phyloP scores from a whole-genome alignment of 2,113 vertebrate genomes.

The Ciconia maguari region DNA sequence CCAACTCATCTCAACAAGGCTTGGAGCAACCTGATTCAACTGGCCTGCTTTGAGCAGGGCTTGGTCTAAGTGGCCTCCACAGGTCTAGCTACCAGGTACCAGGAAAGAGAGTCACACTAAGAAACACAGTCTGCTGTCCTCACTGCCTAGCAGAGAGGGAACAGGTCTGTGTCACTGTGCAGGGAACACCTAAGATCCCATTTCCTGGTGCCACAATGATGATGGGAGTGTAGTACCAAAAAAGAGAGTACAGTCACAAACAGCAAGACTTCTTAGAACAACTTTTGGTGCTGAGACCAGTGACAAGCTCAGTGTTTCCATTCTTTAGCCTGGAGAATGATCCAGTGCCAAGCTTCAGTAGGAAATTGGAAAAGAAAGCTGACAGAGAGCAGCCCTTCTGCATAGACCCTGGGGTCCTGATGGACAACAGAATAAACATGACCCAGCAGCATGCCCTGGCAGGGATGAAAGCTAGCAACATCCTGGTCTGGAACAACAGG shows the following conservation, averaged over 20 bases:
- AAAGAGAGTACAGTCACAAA: neutral
- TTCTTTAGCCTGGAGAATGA: neutral
- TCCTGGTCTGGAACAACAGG: neutral
- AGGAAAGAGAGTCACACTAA: neutral
- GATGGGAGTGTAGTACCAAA: neutral
- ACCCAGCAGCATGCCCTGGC: neutral
- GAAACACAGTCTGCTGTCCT: neutral
- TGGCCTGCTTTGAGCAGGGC: neutral
- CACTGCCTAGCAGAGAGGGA: neutral
- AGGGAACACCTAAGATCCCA: neutral
- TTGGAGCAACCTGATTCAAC: neutral
- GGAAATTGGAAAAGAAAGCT: neutral
- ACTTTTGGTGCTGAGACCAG: neutral
- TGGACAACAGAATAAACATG: neutral
- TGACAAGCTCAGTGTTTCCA: neutral
- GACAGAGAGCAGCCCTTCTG: neutral
- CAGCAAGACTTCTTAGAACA: neutral
- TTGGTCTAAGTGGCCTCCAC: neutral
- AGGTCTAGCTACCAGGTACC: neutral
- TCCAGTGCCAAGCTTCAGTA: neutral
- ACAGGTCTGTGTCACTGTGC: neutral
- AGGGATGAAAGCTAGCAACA: neutral
- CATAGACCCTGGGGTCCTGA: neutral
- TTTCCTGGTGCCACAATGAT: neutral
- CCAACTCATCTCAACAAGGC: neutral